Evolutionary conservation across 2,797 vertebrate species (phyloP).

Genomic region (Coluber constrictor): DNA sequence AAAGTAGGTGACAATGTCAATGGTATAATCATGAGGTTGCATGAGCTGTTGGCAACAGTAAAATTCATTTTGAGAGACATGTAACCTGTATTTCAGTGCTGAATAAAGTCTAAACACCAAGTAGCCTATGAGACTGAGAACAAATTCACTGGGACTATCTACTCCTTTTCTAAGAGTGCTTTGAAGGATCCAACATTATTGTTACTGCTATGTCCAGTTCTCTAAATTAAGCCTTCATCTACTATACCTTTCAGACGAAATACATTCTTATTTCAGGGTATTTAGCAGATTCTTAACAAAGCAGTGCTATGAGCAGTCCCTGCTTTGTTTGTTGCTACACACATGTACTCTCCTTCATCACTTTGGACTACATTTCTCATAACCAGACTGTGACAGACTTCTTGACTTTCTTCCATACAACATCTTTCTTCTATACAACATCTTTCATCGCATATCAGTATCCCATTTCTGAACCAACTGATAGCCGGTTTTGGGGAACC

Average conservation of each 20-base stretch:
- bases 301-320: conserved; percentile 82
- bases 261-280: conserved; percentile 3
- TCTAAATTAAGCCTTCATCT: conserved; percentile 25
- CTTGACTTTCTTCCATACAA: conserved; percentile 82
- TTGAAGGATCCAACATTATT: conserved; percentile 56
- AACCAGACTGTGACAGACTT: conserved; percentile 85
- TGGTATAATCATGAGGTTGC: conserved; percentile 45
- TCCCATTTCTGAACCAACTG: conserved; percentile 87
- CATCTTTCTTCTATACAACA: conserved; percentile 78
- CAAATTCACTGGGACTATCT: conserved; percentile 40
- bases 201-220: conserved; percentile 36
- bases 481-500: conserved; percentile 84
- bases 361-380: conserved; percentile 79
- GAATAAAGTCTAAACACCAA: conserved; percentile 31
- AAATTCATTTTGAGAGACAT: conserved; percentile 21
- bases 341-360: conserved; percentile 90
- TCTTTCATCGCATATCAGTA: conserved; percentile 75
- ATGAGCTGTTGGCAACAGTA: conserved; percentile 26
- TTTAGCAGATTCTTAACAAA: conserved; percentile 80
- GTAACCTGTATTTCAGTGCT: conserved; percentile 11
- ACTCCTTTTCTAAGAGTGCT: conserved; percentile 41
- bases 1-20: conserved; percentile 34
- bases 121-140: conserved; percentile 24
- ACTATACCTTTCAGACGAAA: conserved; percentile 32
- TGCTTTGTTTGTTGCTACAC: conserved; percentile 81